A percentile compares a stretch with the other conserved stretches of the same genome.
These are phyloP conservation scores for Ormyrus pomaceus DNA, from an alignment of 2,888 invertebrate species.

Conservation along the genomic window DNA sequence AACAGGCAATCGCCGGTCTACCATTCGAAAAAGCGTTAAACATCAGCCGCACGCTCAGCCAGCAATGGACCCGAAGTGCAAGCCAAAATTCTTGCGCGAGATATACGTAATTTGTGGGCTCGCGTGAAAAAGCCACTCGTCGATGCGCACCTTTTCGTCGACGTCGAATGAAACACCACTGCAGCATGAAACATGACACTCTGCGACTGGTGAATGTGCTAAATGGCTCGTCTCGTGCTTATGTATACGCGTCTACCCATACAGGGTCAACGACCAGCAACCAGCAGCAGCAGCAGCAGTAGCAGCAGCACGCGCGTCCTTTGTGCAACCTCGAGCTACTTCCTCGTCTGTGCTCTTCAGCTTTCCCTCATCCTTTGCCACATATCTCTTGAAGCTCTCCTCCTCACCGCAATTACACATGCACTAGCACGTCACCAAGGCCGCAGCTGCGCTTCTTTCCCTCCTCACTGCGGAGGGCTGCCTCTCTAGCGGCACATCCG, in stretches of 20 bases:
- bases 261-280: constrained; percentile 20
- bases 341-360: not conserved
- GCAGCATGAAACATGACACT: constrained; percentile 74
- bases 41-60: no score
- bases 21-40: no score
- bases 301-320: not conserved
- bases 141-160: constrained; percentile 71
- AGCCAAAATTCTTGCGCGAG: no score
- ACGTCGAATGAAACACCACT: constrained; percentile 72
- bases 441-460: constrained; percentile 6
- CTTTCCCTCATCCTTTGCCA: not conserved
- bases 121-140: not conserved
- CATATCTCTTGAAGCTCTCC: not conserved
- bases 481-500: not conserved
- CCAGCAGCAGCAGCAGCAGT: not conserved
- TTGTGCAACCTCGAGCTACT: not conserved
- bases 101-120: not conserved
- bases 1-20: no score
- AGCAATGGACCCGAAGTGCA: no score
- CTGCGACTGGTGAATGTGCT: constrained; percentile 51
- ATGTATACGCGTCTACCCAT: not conserved
- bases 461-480: not conserved
- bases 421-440: not conserved
- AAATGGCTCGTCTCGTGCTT: constrained; percentile 22
- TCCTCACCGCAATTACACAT: no score